A percentile compares a stretch with the other conserved stretches of the same genome.
phyloP scores from a whole-genome alignment of 2,797 vertebrate species.

The Spinus olivaceus region DNA sequence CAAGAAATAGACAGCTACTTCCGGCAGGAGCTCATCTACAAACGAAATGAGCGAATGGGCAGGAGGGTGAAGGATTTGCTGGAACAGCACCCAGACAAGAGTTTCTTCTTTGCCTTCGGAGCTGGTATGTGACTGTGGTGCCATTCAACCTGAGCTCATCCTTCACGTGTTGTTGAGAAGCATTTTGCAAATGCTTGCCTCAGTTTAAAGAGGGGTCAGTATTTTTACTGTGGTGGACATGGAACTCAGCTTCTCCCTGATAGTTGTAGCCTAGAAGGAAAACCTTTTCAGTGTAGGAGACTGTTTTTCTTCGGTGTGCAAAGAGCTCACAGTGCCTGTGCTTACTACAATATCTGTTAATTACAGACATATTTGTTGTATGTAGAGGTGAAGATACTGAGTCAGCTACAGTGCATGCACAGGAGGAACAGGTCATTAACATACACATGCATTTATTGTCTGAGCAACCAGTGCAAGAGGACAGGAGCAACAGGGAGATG shows the following conservation, averaged over 20 bases:
- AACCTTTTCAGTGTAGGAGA: neutral
- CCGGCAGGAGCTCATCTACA: conserved; percentile 88
- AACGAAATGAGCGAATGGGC: conserved; percentile 87
- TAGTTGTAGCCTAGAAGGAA: neutral
- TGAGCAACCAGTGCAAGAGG: neutral
- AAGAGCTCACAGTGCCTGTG: neutral
- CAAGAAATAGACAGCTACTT: conserved; percentile 91
- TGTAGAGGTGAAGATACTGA: neutral
- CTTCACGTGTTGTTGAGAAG: neutral
- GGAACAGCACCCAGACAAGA: conserved; percentile 86
- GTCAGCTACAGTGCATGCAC: neutral
- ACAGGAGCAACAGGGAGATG: neutral
- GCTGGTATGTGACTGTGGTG: conserved; percentile 78
- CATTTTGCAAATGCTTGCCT: neutral
- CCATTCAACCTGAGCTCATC: neutral
- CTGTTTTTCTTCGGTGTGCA: neutral
- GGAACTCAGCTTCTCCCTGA: neutral
- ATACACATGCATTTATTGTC: fast-evolving
- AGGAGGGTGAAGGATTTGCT: conserved; percentile 81
- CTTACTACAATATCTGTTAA: neutral
- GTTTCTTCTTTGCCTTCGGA: conserved; percentile 92
- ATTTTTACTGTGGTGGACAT: neutral
- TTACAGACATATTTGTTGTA: neutral
- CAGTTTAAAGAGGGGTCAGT: neutral
- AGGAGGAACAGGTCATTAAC: neutral